Percentiles rank a stretch among this genome's conserved stretches.
phyloP scores from a whole-genome alignment of 2,113 vertebrate species.

The Ptilorrhoa leucosticta region DNA sequence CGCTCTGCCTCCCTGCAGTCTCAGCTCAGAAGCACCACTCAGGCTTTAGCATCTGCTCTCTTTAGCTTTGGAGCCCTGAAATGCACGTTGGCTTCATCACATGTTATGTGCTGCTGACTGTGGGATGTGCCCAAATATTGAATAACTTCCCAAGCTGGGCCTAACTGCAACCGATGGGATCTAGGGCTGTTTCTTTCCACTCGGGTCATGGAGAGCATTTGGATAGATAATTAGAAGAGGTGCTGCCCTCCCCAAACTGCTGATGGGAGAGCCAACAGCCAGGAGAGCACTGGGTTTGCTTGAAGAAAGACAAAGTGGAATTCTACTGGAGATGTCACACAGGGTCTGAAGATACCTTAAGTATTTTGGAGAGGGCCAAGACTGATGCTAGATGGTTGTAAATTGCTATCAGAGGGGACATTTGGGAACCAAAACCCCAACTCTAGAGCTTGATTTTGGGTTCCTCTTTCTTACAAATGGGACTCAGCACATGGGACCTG shows the following conservation, averaged over 20 bases:
- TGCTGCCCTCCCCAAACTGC: not conserved
- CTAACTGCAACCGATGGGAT: fast-evolving
- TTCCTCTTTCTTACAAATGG: not conserved
- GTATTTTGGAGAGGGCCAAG: not conserved
- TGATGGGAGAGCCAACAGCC: not conserved
- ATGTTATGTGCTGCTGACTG: not conserved
- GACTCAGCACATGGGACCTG: not conserved
- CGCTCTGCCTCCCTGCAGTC: not conserved
- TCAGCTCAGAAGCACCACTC: not conserved
- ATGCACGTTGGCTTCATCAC: not conserved
- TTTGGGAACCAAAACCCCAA: not conserved
- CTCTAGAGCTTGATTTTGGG: not conserved
- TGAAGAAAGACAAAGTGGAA: not conserved
- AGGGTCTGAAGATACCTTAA: not conserved
- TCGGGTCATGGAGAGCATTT: not conserved
- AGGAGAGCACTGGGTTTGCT: not conserved
- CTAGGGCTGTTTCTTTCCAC: not conserved
- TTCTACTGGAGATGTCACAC: not conserved
- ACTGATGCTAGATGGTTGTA: not conserved
- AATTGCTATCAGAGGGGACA: not conserved
- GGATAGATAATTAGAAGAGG: not conserved
- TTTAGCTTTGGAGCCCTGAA: not conserved
- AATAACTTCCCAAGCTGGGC: not conserved
- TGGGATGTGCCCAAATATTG: not conserved
- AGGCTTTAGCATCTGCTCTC: not conserved